Percentiles rank a stretch among this genome's conserved stretches.
These are phyloP conservation scores for Dreissena polymorpha DNA, from an alignment of 1,140 invertebrate species.

Conservation along the genomic window DNA sequence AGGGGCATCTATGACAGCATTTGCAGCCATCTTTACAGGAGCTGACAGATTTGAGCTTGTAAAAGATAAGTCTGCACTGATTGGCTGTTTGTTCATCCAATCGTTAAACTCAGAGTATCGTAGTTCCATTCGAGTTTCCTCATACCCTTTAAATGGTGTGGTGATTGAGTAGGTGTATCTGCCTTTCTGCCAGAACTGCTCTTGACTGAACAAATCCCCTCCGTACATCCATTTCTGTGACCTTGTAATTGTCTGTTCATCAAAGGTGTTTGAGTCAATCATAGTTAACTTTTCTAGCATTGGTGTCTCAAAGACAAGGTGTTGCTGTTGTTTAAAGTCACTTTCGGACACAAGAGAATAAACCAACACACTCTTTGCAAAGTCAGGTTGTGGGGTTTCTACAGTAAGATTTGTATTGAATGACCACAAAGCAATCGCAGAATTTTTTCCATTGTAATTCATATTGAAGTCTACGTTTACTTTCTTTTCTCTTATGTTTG, in stretches of 20 bases:
- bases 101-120: too few species aligned
- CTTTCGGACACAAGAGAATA: not conserved
- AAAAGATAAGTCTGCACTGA: not conserved
- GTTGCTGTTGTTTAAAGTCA: not conserved
- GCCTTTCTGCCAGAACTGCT: constrained; percentile 8
- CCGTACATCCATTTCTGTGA: constrained; percentile 6
- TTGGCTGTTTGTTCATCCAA: too few species aligned
- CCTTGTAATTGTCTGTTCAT: too few species aligned
- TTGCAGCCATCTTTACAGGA: not conserved
- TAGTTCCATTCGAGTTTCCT: not conserved
- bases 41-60: not conserved
- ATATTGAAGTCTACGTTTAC: constrained; percentile 6
- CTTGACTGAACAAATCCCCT: not conserved
- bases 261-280: too few species aligned
- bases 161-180: not conserved
- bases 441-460: not conserved
- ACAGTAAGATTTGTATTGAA: constrained; percentile 8
- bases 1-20: not conserved
- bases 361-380: not conserved
- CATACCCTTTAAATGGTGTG: constrained; percentile 35
- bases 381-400: constrained; percentile 15
- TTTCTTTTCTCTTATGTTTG: constrained; percentile 15
- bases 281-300: constrained; percentile 11
- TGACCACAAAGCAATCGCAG: too few species aligned
- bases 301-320: constrained; percentile 27